These are phyloP conservation scores for Alligator mississippiensis DNA, from an alignment of 2,113 vertebrate species.

Conservation along the genomic window DNA sequence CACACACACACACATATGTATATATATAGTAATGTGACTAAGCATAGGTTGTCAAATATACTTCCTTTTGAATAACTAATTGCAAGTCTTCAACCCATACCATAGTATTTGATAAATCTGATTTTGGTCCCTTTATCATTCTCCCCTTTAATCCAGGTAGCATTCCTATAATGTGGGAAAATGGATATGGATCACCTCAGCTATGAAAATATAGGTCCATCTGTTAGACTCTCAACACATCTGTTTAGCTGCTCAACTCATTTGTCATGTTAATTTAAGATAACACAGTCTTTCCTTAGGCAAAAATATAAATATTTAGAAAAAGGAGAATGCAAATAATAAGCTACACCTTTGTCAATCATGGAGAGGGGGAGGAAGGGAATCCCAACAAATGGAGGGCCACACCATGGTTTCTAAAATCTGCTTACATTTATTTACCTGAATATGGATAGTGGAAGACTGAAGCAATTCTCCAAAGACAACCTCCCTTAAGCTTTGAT, in stretches of 20 bases:
- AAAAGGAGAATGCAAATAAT: slow-evolving; percentile 22
- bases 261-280: slow-evolving; percentile 65
- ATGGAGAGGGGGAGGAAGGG: not conserved
- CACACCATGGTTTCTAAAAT: not conserved
- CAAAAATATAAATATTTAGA: slow-evolving; percentile 18
- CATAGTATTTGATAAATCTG: slow-evolving; percentile 15
- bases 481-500: not conserved
- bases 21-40: not conserved
- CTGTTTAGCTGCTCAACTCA: slow-evolving; percentile 64
- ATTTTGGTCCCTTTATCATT: not conserved
- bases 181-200: slow-evolving; percentile 47
- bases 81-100: not conserved
- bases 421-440: not conserved
- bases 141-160: not conserved
- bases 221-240: slow-evolving; percentile 62
- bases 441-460: not conserved
- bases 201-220: slow-evolving; percentile 56
- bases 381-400: not conserved
- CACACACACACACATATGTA: no score
- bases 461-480: not conserved
- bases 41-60: not conserved
- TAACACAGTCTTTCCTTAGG: slow-evolving; percentile 34
- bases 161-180: slow-evolving; percentile 55
- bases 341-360: slow-evolving; percentile 13
- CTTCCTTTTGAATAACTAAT: slow-evolving; percentile 40